These are phyloP conservation scores for Tolypeutes matacus DNA, from an alignment of 2,797 vertebrate species.

Conservation along the genomic window DNA sequence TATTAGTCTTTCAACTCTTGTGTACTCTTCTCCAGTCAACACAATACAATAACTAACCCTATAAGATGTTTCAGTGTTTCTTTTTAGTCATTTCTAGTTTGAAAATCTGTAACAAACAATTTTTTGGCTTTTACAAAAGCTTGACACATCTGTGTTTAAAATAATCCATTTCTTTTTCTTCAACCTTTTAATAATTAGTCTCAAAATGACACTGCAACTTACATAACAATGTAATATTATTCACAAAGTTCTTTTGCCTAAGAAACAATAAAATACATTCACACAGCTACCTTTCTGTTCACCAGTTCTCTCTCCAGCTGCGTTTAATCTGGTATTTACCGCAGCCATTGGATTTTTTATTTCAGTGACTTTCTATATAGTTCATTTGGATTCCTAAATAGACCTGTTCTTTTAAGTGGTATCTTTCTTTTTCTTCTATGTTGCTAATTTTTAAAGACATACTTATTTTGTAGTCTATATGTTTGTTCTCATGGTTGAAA, in stretches of 20 bases:
- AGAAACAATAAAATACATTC: not conserved
- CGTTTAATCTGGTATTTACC: not conserved
- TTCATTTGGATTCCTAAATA: not conserved
- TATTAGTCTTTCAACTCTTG: not conserved
- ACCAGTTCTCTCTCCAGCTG: not conserved
- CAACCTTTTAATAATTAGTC: constrained; percentile 25
- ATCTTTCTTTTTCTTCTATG: not conserved
- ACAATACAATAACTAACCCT: not conserved
- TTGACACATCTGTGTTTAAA: not conserved
- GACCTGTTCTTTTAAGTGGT: not conserved
- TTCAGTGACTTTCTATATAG: not conserved
- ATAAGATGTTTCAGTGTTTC: not conserved
- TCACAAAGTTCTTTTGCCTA: not conserved
- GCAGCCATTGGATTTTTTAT: not conserved
- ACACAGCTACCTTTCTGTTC: not conserved
- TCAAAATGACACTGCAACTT: constrained; percentile 47
- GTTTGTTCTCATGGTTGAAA: not conserved
- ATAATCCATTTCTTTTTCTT: constrained; percentile 29
- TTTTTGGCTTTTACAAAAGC: not conserved
- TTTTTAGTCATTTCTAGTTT: not conserved
- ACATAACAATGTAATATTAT: not conserved
- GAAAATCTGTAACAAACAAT: not conserved
- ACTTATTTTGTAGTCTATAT: not conserved
- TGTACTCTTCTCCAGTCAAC: not conserved
- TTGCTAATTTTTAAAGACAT: constrained; percentile 11